Evolutionary conservation across 2,797 vertebrate species (phyloP).

Genomic region (Oryzias sinensis): DNA sequence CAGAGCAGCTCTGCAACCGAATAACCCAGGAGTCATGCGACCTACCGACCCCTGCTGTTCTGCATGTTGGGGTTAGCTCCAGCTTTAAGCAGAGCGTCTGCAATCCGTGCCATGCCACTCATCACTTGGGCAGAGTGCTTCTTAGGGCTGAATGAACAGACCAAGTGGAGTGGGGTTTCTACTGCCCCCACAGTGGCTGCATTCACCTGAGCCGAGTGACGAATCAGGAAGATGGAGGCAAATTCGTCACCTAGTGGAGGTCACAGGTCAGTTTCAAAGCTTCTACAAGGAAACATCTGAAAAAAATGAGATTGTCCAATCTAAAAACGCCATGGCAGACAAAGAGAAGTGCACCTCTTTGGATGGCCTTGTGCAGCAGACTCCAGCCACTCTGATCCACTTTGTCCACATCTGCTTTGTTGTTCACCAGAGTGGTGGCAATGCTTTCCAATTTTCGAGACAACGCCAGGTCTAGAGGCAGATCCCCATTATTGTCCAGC

Average conservation of each 20-base stretch:
- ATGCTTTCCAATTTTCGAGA: conserved; percentile 91
- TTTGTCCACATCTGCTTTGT: conserved; percentile 94
- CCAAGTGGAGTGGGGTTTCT: conserved; percentile 94
- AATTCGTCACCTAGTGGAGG: conserved; percentile 87
- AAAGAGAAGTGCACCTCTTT: conserved; percentile 81
- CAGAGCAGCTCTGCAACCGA: not conserved
- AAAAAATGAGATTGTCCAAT: no score
- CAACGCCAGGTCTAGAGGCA: conserved; percentile 92
- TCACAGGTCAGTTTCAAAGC: no score
- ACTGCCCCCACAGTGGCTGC: conserved; percentile 90
- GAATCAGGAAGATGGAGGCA: conserved; percentile 92
- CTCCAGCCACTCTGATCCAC: conserved; percentile 95
- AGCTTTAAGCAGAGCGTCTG: conserved; percentile 89
- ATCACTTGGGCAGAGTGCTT: conserved; percentile 86
- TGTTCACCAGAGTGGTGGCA: conserved; percentile 91
- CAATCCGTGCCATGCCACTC: conserved; percentile 89
- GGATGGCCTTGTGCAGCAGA: conserved; percentile 95
- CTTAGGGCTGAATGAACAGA: conserved; percentile 90
- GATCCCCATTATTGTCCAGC: conserved; percentile 91
- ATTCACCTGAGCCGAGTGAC: conserved; percentile 91
- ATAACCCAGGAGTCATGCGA: not conserved
- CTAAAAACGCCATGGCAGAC: not conserved
- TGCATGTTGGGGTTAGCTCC: conserved; percentile 98
- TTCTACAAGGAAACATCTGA: no score
- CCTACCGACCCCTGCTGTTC: conserved; percentile 91